These are phyloP conservation scores for Oceanodroma tethys DNA, from an alignment of 2,113 vertebrate genomes.

Conservation along the genomic window DNA sequence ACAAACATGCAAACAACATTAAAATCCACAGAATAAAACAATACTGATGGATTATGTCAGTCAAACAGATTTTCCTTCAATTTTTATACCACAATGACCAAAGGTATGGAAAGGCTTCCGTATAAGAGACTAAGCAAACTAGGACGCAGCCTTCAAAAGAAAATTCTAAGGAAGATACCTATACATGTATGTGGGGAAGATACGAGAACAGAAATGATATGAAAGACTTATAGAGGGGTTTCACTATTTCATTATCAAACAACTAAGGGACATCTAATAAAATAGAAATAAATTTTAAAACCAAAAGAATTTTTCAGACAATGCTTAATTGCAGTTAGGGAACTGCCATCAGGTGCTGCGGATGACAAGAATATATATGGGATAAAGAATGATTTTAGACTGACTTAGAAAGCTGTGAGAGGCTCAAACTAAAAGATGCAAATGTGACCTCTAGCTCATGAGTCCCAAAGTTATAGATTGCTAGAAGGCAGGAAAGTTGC, in stretches of 20 bases:
- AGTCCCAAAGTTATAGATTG: background rate
- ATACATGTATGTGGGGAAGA: background rate
- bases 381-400: background rate
- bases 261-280: background rate
- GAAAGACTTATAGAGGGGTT: background rate
- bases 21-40: background rate
- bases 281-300: background rate
- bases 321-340: background rate
- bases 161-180: background rate
- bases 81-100: background rate
- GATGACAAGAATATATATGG: background rate
- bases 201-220: background rate
- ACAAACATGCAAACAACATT: background rate
- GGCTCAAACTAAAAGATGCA: background rate
- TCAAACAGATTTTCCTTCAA: background rate
- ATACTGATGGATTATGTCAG: background rate
- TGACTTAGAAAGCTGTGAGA: background rate
- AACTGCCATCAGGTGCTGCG: background rate
- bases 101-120: background rate
- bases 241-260: background rate
- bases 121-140: background rate
- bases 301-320: background rate
- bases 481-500: background rate
- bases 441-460: background rate
- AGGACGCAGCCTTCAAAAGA: background rate